A percentile compares a stretch with the other conserved stretches of the same genome.
These are phyloP conservation scores for Hypanus sabinus DNA, from an alignment of 2,113 vertebrate genomes.

Conservation along the genomic window DNA sequence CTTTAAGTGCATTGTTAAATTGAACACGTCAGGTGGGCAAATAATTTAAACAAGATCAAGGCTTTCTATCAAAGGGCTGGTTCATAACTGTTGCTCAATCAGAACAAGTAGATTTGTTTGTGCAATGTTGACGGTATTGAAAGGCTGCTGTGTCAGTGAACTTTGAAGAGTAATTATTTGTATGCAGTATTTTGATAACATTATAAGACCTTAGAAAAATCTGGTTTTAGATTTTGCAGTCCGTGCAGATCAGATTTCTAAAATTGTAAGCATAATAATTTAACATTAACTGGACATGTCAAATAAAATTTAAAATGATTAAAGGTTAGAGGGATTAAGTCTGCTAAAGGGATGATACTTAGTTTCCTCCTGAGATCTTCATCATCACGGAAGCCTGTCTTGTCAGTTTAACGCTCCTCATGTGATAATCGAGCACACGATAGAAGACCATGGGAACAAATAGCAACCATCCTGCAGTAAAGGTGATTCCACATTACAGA, in stretches of 20 bases:
- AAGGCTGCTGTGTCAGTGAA: not conserved
- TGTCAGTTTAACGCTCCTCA: too few relatives aligned
- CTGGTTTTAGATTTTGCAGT: not conserved
- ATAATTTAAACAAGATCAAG: not conserved
- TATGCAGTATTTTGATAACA: not conserved
- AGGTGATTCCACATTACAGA: too few relatives aligned
- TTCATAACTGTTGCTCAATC: not conserved
- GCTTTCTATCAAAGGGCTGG: not conserved
- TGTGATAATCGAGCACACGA: too few relatives aligned
- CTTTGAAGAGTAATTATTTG: slow-evolving; percentile 29
- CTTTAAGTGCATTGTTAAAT: not conserved
- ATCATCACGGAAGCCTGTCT: too few relatives aligned
- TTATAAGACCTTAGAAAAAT: not conserved
- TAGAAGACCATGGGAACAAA: too few relatives aligned
- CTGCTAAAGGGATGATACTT: too few relatives aligned
- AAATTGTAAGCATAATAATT: not conserved
- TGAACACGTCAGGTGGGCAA: not conserved
- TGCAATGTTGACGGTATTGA: not conserved
- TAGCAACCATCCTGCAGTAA: too few relatives aligned
- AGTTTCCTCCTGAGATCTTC: too few relatives aligned
- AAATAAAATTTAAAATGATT: not conserved
- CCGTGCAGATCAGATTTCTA: not conserved
- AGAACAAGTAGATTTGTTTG: not conserved
- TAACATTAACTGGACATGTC: not conserved
- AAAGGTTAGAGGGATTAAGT: not conserved